These are phyloP conservation scores for Sebastes iracundus DNA, from an alignment of 2,797 vertebrate species.

Conservation along the genomic window DNA sequence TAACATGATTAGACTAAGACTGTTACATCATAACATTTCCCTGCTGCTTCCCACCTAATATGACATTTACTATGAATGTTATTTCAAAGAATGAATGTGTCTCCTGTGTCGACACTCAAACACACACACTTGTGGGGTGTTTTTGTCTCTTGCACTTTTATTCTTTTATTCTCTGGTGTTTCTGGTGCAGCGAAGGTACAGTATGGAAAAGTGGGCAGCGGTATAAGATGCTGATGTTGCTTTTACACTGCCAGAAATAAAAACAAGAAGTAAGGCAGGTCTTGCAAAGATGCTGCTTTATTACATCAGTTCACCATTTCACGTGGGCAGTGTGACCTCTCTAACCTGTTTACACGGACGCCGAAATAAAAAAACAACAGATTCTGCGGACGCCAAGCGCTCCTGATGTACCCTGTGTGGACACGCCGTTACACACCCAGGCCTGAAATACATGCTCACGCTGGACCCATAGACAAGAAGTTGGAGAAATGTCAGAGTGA, in stretches of 20 bases:
- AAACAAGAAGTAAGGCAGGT: background rate
- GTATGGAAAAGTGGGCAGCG: background rate
- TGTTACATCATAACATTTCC: background rate
- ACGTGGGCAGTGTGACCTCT: no score
- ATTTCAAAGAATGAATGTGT: background rate
- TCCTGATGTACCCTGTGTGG: no score
- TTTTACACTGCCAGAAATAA: background rate
- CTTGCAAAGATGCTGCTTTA: background rate
- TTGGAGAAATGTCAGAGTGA: no score
- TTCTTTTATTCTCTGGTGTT: background rate
- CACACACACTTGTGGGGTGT: background rate
- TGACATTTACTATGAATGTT: background rate
- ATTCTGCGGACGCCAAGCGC: no score
- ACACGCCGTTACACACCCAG: no score
- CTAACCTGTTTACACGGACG: no score
- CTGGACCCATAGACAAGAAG: no score
- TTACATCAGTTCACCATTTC: background rate
- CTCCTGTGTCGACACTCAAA: background rate
- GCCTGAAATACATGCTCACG: no score
- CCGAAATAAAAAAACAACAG: no score
- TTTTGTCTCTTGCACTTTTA: background rate
- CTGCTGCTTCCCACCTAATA: background rate
- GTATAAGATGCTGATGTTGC: background rate
- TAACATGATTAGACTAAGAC: conserved; percentile 4
- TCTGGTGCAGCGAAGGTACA: background rate